A percentile compares a stretch with the other conserved stretches of the same genome.
These are phyloP conservation scores for Alosa alosa DNA, from an alignment of 2,113 vertebrate genomes.

Conservation along the genomic window DNA sequence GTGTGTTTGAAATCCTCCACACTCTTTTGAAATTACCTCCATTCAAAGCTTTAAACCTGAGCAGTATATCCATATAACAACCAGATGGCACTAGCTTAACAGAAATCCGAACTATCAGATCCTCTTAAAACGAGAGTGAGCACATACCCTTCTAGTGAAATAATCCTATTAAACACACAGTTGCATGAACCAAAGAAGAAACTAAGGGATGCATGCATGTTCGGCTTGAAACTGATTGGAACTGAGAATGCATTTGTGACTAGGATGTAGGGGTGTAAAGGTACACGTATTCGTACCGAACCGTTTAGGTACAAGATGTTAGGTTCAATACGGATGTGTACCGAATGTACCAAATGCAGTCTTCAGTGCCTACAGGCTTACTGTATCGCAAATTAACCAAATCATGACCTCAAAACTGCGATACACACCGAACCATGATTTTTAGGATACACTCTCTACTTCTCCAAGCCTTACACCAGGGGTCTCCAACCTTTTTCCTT, in stretches of 20 bases:
- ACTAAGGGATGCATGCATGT: not conserved
- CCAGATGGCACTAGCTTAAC: constrained; percentile 41
- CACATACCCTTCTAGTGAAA: not conserved
- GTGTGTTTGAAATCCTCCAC: not conserved
- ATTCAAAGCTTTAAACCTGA: not conserved
- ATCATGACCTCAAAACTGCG: too few relatives aligned
- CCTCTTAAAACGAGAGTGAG: constrained; percentile 27
- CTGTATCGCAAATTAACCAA: too few relatives aligned
- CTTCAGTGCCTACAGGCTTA: too few relatives aligned
- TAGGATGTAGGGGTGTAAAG: not conserved
- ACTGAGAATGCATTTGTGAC: not conserved
- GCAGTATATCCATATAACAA: constrained; percentile 19
- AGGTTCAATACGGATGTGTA: too few relatives aligned
- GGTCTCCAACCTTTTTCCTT: too few relatives aligned
- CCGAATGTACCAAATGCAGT: too few relatives aligned
- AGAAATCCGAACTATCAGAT: constrained; percentile 1
- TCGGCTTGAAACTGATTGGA: not conserved
- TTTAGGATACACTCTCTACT: too few relatives aligned
- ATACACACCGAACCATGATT: too few relatives aligned
- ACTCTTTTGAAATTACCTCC: not conserved
- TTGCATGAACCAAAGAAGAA: not conserved
- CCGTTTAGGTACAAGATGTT: too few relatives aligned
- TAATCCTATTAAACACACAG: constrained; percentile 36
- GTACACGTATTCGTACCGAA: too few relatives aligned
- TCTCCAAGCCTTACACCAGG: too few relatives aligned